Base-by-base conservation (phyloP, 2,888 invertebrate genomes). In the Theretra japonica region DNA sequence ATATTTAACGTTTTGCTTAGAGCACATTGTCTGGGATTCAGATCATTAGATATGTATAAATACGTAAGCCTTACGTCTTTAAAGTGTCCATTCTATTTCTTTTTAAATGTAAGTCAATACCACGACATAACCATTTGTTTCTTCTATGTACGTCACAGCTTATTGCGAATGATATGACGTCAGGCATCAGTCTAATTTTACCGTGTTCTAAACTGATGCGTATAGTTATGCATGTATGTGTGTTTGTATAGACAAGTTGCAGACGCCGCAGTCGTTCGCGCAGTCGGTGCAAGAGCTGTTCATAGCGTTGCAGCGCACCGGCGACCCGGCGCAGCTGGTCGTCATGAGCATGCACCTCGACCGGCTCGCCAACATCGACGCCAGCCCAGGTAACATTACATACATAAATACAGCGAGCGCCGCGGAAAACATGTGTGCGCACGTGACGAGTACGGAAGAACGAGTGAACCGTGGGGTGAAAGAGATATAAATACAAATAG, bases 221-320 rank as follows among this genome's bases (percentile, higher is more conserved):
- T 33, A 17, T 58, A 58, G 17, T 23, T 15, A 28, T 79, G 97
- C 48, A 11, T 25, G 1, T 33, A 15, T 33, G 5, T 50, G 25
- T 21, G 19, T 6, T 53, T n/a, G 48, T 30, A 19, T 70, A 30
- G 98, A 98, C 87, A 98, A 99, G 94, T 93, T 99, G 74, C 99
- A 99, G 92, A 98, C 98, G 8, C 98, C 99, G 0, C 98, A 98
- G 85, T 98, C 98, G 0, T 99, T 99, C 93, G 97, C 97, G 17
- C 97, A 97, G 88, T 98, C 98, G 33, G 98, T 99, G 0, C 98
- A 98, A 85, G 99, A 99, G 89, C 89, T 99, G 77, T 97, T 98
- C 65, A 97, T 98, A 76, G 98, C 98, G 0, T 92, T 99, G 75
- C 98, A 99, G 88, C 95, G 98, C 77, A 98, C 98, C 7, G 96